Conservation (phyloP, 2,888 invertebrate genomes). For the Trissonchulus latispiculum region DNA sequence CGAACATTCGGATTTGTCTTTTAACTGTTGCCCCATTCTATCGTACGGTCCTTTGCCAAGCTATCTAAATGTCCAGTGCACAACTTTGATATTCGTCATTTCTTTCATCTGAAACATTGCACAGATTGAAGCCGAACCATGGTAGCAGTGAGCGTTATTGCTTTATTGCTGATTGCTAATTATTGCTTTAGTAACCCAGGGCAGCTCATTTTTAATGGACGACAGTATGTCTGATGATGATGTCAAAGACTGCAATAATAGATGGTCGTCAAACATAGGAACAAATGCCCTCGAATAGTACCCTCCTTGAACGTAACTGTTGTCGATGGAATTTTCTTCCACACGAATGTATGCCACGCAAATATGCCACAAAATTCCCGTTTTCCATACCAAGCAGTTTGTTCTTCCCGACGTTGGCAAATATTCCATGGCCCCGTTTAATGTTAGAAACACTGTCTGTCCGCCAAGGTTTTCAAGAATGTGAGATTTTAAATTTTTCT, state of each 20-base stretch:
- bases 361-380: conserved; percentile 3
- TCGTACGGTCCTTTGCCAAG: background rate
- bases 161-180: no score
- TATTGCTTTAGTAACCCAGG: background rate
- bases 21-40: background rate
- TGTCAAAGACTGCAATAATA: background rate
- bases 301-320: background rate
- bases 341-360: background rate
- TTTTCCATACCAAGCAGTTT: conserved; percentile 10
- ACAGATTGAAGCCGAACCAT: background rate
- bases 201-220: background rate
- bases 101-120: background rate
- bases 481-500: background rate
- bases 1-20: background rate
- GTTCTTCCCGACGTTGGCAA: background rate
- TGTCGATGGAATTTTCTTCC: background rate
- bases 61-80: background rate
- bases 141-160: conserved; percentile 11
- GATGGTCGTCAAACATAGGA: background rate
- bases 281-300: background rate
- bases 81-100: background rate
- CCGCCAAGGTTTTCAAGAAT: background rate
- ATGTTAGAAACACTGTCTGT: no score
- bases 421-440: conserved; percentile 3
- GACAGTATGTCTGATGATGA: background rate